Evolutionary conservation across 2,113 vertebrate species (phyloP), one percentile per base, ranked within the genome.

Genomic region (Sclerurus mexicanus): DNA sequence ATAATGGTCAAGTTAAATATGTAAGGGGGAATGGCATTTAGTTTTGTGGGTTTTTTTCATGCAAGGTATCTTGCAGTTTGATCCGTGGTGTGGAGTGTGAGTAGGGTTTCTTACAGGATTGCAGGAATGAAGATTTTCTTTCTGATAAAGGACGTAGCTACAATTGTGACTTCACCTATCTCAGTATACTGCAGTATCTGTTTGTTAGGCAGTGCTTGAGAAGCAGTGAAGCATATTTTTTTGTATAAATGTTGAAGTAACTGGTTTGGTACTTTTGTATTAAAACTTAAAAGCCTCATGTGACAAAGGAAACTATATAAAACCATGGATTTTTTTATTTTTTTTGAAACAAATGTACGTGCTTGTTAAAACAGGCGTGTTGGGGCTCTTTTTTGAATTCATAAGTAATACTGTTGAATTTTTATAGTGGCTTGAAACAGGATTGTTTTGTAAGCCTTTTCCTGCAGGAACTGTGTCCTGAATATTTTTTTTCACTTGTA

Each of bases 61-160:
- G 37, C 28, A 62, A 66, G 49, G 31, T 73, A 76, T 83, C 40
- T 87, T 81, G 31, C 2, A 9, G 25, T 63, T 91, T 86, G 37
- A 59, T 69, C 15, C 42, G 9, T 20, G 12, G 12, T 0, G 0
- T 31, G 16, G 18, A 23, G 6, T 16, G 10, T 27, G 37, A 5
- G 7, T 63, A 18, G n/a, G 9, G 10, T 66, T 17, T 18, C 30
- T 19, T 44, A 49, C 3, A 64, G 55, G 31, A n/a, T 75, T 63
- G 21, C 24, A 78, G 46, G 23, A 56, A 59, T 63, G 23, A 89
- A 83, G 6, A 39, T 83, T 88, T 68, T 58, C 15, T 58, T 79
- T 74, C 67, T 87, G 27, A 21, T 46, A 22, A 1, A 62, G 37
- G 24, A 85, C 28, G 14, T 44, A 59, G 28, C n/a, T 86, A 9